Evolutionary conservation across 2,888 invertebrate species (phyloP).

Genomic region (Polydesmus complanatus): DNA sequence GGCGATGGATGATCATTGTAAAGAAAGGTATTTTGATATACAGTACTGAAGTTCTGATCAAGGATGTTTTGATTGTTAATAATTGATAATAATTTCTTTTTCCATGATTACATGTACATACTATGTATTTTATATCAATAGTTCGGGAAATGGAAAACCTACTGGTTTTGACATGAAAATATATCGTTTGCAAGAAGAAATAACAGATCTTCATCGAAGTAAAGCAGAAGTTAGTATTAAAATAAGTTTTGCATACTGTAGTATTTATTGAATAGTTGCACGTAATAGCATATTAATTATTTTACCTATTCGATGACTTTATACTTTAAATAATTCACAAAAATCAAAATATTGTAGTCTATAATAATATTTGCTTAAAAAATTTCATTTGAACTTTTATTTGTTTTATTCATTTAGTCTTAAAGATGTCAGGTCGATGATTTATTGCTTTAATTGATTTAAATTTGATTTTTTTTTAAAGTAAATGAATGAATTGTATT

Average conservation of each 20-base stretch:
- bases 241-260: not conserved
- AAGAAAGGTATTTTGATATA: no score
- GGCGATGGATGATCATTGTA: constrained; percentile 38
- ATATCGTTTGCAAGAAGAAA: constrained; percentile 74
- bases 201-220: constrained; percentile 74
- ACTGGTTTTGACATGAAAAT: constrained; percentile 70
- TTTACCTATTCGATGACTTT: no score
- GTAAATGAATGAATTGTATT: no score
- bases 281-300: not conserved
- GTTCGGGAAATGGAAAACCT: constrained; percentile 37
- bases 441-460: no score
- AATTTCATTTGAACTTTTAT: no score
- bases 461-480: no score
- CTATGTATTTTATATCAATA: constrained; percentile 12
- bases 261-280: not conserved
- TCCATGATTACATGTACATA: not conserved
- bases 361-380: not conserved
- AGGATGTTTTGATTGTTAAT: constrained; percentile 1
- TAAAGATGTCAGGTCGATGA: no score
- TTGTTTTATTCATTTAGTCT: no score
- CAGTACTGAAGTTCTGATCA: no score
- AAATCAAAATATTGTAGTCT: not conserved
- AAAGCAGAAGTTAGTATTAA: constrained; percentile 51
- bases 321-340: no score
- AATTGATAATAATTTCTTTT: not conserved